These are phyloP conservation scores for Drosophila algonquin DNA, from an alignment of 2,888 invertebrate species.

Conservation along the genomic window DNA sequence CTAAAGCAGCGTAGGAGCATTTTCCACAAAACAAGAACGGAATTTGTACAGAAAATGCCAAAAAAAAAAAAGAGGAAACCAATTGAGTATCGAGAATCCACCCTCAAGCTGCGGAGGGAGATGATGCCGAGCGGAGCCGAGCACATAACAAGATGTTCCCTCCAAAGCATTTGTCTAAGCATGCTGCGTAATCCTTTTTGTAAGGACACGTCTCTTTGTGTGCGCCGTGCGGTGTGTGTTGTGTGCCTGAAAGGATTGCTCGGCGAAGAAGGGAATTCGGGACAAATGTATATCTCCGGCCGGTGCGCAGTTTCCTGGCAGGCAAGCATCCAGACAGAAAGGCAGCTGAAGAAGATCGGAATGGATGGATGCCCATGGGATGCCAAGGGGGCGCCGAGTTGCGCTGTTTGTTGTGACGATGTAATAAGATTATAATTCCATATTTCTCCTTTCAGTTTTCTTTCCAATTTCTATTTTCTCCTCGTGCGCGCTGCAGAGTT, in stretches of 20 bases:
- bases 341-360: constrained; percentile 77
- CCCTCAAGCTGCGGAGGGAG: constrained; percentile 65
- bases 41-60: constrained; percentile 60
- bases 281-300: constrained; percentile 80
- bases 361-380: constrained; percentile 45
- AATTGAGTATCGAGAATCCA: constrained; percentile 60
- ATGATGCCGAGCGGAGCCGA: constrained; percentile 49
- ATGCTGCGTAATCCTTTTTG: constrained; percentile 82
- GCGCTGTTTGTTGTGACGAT: constrained; percentile 70
- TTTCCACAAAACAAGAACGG: constrained; percentile 48
- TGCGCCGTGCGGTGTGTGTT: constrained; percentile 38
- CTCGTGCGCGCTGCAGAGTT: constrained; percentile 45
- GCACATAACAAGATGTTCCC: constrained; percentile 76
- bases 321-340: constrained; percentile 26
- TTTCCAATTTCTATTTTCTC: constrained; percentile 35
- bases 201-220: constrained; percentile 73
- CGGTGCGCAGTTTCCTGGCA: constrained; percentile 62
- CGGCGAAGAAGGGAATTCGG: constrained; percentile 64
- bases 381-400: constrained; percentile 52
- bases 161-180: constrained; percentile 64
- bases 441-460: constrained; percentile 55
- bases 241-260: constrained; percentile 70
- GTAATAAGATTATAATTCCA: constrained; percentile 77
- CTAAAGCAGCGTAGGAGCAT: constrained; percentile 48
- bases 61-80: constrained; percentile 55